Percentiles rank a stretch among this genome's conserved stretches.
Conservation (phyloP, 2,888 invertebrate species). For the Apoda limacodes region DNA sequence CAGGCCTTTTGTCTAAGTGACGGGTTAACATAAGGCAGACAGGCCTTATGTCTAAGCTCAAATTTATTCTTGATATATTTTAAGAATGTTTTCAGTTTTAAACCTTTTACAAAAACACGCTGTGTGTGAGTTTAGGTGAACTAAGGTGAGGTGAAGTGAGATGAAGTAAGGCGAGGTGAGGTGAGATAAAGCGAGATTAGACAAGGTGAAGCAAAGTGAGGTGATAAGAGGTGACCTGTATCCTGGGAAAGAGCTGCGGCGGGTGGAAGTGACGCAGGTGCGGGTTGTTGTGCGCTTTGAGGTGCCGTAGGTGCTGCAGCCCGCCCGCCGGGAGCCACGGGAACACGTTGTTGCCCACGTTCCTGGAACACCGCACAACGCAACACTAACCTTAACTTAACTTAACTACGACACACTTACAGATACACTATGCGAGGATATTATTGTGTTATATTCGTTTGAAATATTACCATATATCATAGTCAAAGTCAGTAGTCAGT, state of each 20-base stretch:
- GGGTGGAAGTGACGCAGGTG: conserved; percentile 88
- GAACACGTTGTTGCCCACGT: conserved; percentile 91
- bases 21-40: too few relatives aligned
- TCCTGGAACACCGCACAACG: conserved; percentile 66
- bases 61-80: too few relatives aligned
- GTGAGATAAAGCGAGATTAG: too few relatives aligned
- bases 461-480: too few relatives aligned
- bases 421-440: background rate
- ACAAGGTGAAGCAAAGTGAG: background rate
- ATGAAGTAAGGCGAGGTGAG: too few relatives aligned
- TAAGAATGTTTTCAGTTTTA: too few relatives aligned
- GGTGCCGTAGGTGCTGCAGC: conserved; percentile 80
- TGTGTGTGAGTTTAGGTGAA: background rate
- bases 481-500: too few relatives aligned
- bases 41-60: too few relatives aligned
- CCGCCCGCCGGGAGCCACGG: conserved; percentile 85
- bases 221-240: conserved; percentile 54
- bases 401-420: background rate
- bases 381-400: conserved; percentile 1
- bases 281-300: conserved; percentile 94
- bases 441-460: too few relatives aligned
- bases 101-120: too few relatives aligned
- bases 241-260: conserved; percentile 86
- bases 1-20: too few relatives aligned
- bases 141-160: background rate